Evolutionary conservation across 2,888 invertebrate genomes (phyloP).

Genomic region (Trichopoda pennipes): DNA sequence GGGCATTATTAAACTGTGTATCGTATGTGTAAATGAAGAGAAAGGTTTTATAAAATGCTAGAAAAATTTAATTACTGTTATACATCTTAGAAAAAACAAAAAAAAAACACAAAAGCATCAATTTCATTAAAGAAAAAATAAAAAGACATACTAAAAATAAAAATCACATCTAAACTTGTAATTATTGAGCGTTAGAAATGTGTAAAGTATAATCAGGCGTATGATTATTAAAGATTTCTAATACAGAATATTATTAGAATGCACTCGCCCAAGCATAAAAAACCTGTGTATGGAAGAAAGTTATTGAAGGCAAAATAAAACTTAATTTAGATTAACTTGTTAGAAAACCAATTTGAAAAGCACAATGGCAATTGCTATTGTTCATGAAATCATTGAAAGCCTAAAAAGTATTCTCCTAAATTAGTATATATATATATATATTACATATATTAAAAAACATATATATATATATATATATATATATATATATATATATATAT

Average conservation of each 20-base stretch:
- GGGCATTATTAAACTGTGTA: slow-evolving; percentile 29
- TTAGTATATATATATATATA: background rate
- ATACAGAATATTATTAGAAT: slow-evolving; percentile 11
- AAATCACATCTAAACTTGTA: background rate
- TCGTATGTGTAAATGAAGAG: slow-evolving; percentile 38
- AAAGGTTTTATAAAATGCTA: slow-evolving; percentile 56
- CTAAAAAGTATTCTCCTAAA: background rate
- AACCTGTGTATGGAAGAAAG: background rate
- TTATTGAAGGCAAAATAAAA: background rate
- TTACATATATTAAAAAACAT: no score
- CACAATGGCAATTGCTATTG: background rate
- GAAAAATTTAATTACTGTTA: slow-evolving; percentile 51
- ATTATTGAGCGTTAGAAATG: slow-evolving; percentile 13
- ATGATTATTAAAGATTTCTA: slow-evolving; percentile 56
- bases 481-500: no score
- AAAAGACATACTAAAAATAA: background rate
- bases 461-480: background rate
- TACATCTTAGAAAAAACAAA: background rate
- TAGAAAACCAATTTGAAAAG: slow-evolving; percentile 10
- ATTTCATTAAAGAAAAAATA: slow-evolving; percentile 28
- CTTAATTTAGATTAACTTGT: slow-evolving; percentile 26
- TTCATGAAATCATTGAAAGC: background rate
- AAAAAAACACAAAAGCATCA: slow-evolving; percentile 6
- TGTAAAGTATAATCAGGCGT: slow-evolving; percentile 39
- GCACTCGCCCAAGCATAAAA: background rate